phyloP scores from a whole-genome alignment of 1,140 invertebrate genomes.

The Solenopsis fugax region DNA sequence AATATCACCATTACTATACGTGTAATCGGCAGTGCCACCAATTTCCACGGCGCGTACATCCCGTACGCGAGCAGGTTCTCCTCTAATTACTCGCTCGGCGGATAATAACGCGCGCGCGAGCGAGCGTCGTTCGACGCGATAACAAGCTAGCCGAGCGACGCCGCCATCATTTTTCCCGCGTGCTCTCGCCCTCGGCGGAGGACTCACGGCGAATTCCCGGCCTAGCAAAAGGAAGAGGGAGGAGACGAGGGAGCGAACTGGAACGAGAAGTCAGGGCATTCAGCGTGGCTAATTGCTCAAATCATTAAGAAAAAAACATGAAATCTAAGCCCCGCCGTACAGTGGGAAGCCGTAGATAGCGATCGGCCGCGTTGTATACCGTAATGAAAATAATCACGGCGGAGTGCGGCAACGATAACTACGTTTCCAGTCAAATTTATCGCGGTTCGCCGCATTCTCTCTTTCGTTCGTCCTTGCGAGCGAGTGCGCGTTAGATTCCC shows the following conservation, averaged over 20 bases:
- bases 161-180: conserved; percentile 63
- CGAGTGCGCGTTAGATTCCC: not conserved
- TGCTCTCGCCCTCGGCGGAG: conserved; percentile 59
- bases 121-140: conserved; percentile 52
- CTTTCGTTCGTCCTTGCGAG: conserved; percentile 67
- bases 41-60: conserved; percentile 16
- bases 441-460: conserved; percentile 67
- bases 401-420: conserved; percentile 75
- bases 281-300: conserved; percentile 87
- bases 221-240: conserved; percentile 63
- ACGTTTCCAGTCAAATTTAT: conserved; percentile 76
- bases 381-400: conserved; percentile 87
- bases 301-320: conserved; percentile 87
- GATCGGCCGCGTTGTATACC: conserved; percentile 79
- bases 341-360: conserved; percentile 84
- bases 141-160: conserved; percentile 59
- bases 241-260: conserved; percentile 74
- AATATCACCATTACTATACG: conserved; percentile 40
- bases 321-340: conserved; percentile 82
- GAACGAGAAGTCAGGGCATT: conserved; percentile 85
- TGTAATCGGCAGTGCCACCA: conserved; percentile 46
- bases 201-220: conserved; percentile 31
- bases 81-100: conserved; percentile 40
- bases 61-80: conserved; percentile 19
- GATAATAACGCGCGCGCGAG: conserved; percentile 37